Evolutionary conservation across 2,797 vertebrate species (phyloP).

Genomic region (Cygnus olor): DNA sequence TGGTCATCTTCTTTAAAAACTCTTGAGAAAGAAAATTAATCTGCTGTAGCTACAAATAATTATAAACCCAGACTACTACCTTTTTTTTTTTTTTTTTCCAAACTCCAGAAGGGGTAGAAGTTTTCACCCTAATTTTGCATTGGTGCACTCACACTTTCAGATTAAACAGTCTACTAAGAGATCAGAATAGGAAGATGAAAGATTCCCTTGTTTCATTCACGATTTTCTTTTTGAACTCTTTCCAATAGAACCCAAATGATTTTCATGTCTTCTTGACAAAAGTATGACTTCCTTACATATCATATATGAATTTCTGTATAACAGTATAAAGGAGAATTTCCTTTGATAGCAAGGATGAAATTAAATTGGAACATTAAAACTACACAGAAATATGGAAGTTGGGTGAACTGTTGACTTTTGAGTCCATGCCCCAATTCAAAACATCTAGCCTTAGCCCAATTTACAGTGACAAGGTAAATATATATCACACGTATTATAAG

Average conservation of each 20-base stretch:
- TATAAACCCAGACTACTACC: not conserved
- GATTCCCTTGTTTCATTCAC: not conserved
- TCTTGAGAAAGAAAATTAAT: not conserved
- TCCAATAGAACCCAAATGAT: not conserved
- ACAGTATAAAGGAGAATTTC: not conserved
- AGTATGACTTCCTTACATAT: not conserved
- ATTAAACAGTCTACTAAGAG: not conserved
- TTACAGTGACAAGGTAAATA: slow-evolving; percentile 26
- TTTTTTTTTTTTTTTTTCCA: not conserved
- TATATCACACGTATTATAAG: not conserved
- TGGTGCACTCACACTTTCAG: not conserved
- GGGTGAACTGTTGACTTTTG: not conserved
- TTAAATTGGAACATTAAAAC: not conserved
- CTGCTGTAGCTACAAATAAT: not conserved
- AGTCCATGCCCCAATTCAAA: not conserved
- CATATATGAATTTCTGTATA: not conserved
- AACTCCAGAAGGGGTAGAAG: not conserved
- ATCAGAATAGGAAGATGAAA: not conserved
- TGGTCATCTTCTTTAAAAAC: not conserved
- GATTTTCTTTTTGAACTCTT: not conserved
- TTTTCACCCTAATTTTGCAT: not conserved
- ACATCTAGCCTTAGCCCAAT: not conserved
- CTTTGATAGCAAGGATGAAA: not conserved
- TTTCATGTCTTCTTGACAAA: not conserved
- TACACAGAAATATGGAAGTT: not conserved